Base-by-base conservation (phyloP, 2,888 invertebrate genomes). In the Drosophila anceps region DNA sequence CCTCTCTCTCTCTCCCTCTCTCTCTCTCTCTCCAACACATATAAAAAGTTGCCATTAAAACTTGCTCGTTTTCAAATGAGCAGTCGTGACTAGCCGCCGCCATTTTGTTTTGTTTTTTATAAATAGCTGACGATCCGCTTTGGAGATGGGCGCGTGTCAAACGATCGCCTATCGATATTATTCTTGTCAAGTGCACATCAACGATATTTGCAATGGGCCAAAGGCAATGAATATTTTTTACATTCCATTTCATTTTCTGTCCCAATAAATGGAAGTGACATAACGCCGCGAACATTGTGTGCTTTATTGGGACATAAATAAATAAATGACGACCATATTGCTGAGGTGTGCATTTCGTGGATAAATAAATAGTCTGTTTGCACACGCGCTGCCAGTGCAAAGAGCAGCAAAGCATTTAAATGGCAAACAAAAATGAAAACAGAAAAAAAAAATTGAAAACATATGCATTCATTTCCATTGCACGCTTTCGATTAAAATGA, bases 31-130 rank as follows among this genome's bases (percentile, higher is more conserved):
- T 24, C 24, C 15, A 24, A 1, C 27, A 29, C 33, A 51, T 50
- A 59, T 63, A 27, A 35, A 69, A 60, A 41, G 66, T 54, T 60
- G 61, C 44, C 39, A 46, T 51, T 31, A 64, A 54, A 62, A 53
- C 13, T 35, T 33, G 50, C 4, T n/a, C n/a, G 27, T n/a, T 31
- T 65, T 68, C 15, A 58, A 46, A 57, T 29, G 54, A 55, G 35
- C 55, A 43, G 27, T 10, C n/a, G 27, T 62, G 37, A 43, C 15
- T 43, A 8, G 10, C 20, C 43, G 64, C 46, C 57, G 57, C 57
- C 57, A 75, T 65, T 18, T 64, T 76, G 29, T 54, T 20, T 24
- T 65, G 15, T 64, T 76, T 24, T 54, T 20, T 24, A 29, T 15
- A 27, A 20, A 18, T 6, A 27, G 7, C 15, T 10, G 7, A 5